Base-by-base conservation (phyloP, 2,797 vertebrate genomes). In the Muscicapa comitata region DNA sequence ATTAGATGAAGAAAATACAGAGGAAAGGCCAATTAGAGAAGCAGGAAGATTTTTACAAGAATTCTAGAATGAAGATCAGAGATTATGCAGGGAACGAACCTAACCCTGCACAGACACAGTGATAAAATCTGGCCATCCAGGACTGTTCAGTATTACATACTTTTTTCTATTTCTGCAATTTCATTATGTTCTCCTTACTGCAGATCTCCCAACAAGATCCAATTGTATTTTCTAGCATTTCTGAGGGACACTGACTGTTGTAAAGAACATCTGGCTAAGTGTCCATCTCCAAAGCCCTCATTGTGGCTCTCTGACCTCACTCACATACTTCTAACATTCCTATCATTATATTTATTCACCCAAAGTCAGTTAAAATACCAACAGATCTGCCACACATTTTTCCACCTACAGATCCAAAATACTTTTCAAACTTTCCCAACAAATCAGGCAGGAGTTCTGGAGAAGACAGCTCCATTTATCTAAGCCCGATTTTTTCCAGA, bases 181-280 rank as follows among this genome's bases (percentile, higher is more conserved):
- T 74, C 42, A 55, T 71, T 8, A 57, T 48, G 54, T 51, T 82
- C 14, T 80, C 37, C 68, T 63, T 72, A 75, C n/a, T 72, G n/a
- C 35, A 72, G 53, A 57, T 28, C 72, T 94, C 78, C 10, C 45
- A 94, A 94, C 95, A 96, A 94, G 61, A 80, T 75, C 25, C 72
- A 88, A 91, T 96, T 96, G 94, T 95, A 94, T 57, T 54, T 80
- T 58, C 38, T 48, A 88, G 57, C 50, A 77, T 83, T 86, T 91
- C 85, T 94, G 57, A 71, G 38, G 57, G 45, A 79, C 45, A n/a
- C 16, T 85, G 48, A 70, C 77, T 72, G 68, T 35, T 88, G 58
- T 61, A 48, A 88, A 80, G 85, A 77, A 94, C 93, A 95, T 93
- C 91, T 95, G 95, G 72, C 68, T 61, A 89, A 59, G 16, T 11